Percentiles rank a stretch among this genome's conserved stretches.
Evolutionary conservation across 2,113 vertebrate genomes (phyloP).

Genomic region (Pica pica): DNA sequence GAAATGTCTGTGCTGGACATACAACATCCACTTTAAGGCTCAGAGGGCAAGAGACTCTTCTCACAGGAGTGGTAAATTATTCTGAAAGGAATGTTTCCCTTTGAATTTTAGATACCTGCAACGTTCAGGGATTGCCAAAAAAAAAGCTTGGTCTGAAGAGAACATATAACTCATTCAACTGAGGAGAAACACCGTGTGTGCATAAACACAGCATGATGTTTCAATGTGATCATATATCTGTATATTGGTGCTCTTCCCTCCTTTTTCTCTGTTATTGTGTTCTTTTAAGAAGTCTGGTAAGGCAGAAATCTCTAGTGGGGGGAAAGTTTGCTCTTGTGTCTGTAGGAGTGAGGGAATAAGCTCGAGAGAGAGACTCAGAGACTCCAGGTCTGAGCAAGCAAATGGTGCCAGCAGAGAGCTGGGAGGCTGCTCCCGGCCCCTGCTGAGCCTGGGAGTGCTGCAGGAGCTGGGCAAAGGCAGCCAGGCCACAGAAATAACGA

Average conservation of each 20-base stretch:
- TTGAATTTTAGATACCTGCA: not conserved
- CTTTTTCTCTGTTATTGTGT: not conserved
- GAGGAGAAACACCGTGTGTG: not conserved
- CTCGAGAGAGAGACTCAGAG: not conserved
- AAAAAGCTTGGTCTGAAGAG: not conserved
- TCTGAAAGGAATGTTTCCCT: not conserved
- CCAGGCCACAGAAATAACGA: not conserved
- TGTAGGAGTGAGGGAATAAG: not conserved
- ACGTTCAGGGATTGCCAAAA: not conserved
- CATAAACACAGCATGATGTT: not conserved
- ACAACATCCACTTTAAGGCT: not conserved
- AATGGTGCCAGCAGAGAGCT: not conserved
- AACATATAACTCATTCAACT: not conserved
- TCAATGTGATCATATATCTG: not conserved
- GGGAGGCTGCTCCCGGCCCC: not conserved
- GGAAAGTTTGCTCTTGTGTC: not conserved
- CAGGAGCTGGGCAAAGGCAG: not conserved
- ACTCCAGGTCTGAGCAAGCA: not conserved
- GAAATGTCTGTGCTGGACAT: not conserved
- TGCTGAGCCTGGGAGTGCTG: not conserved
- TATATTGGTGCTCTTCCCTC: not conserved
- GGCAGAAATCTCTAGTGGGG: not conserved
- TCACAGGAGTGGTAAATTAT: not conserved
- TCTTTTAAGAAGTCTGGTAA: not conserved
- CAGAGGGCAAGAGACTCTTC: not conserved